Percentiles rank a stretch among this genome's conserved stretches.
These are phyloP conservation scores for Menura novaehollandiae DNA, from an alignment of 2,113 vertebrate species.

Conservation along the genomic window DNA sequence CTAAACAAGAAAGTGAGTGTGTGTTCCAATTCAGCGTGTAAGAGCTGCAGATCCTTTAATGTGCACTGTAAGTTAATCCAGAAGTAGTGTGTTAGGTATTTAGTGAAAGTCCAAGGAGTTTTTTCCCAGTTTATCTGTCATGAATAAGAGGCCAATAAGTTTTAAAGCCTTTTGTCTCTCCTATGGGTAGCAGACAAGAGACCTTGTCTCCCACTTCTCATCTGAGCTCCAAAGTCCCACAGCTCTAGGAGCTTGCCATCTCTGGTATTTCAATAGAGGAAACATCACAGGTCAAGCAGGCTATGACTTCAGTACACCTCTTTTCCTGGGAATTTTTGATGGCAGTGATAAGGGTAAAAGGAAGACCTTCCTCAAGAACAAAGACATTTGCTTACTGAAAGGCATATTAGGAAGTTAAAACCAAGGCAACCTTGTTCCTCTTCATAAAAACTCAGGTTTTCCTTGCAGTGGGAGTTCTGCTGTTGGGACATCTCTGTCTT, in stretches of 20 bases:
- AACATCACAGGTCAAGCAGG: not conserved
- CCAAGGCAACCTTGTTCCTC: not conserved
- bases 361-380: not conserved
- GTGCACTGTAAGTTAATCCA: not conserved
- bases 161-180: not conserved
- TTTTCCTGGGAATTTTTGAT: not conserved
- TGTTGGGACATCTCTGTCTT: not conserved
- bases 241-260: not conserved
- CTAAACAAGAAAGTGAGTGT: not conserved
- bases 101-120: not conserved
- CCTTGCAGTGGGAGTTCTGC: not conserved
- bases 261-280: not conserved
- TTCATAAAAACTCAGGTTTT: not conserved
- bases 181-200: not conserved
- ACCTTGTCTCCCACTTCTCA: not conserved
- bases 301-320: not conserved
- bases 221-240: not conserved
- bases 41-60: not conserved
- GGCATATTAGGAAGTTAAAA: not conserved
- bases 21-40: not conserved
- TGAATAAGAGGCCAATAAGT: not conserved
- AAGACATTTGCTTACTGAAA: not conserved
- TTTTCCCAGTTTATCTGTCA: not conserved
- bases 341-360: not conserved
- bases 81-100: not conserved